Evolutionary conservation across 2,888 invertebrate genomes (phyloP).

Genomic region (Lasioglossum marginatum): DNA sequence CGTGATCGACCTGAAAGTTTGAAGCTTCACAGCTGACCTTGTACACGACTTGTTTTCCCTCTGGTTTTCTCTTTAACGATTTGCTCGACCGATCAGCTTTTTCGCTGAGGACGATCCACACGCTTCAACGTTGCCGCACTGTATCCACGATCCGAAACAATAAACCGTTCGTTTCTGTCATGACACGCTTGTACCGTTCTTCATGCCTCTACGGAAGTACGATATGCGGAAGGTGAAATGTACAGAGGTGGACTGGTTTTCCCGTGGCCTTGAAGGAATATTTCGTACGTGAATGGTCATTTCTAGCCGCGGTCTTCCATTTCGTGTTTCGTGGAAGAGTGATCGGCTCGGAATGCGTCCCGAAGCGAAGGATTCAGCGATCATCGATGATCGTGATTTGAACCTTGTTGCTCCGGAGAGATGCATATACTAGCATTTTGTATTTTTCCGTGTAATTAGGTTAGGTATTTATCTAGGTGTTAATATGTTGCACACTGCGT

Average conservation of each 20-base stretch:
- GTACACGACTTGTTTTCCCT: not conserved
- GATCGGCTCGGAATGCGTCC: not conserved
- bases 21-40: not conserved
- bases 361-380: not conserved
- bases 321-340: not conserved
- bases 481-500: not conserved
- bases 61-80: not conserved
- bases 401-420: not conserved
- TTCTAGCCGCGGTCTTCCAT: not conserved
- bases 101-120: not conserved
- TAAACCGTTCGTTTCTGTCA: constrained; percentile 42
- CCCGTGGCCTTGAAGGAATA: no score
- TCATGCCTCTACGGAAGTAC: not conserved
- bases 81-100: not conserved
- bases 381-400: not conserved
- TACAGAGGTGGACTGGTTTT: not conserved
- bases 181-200: not conserved
- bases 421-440: not conserved
- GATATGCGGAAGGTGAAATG: not conserved
- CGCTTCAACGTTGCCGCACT: not conserved
- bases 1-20: constrained; percentile 76
- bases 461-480: not conserved
- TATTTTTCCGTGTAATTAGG: not conserved
- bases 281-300: not conserved
- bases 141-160: constrained; percentile 25